These are phyloP conservation scores for Chamaea fasciata DNA, from an alignment of 2,113 vertebrate genomes.

Conservation along the genomic window DNA sequence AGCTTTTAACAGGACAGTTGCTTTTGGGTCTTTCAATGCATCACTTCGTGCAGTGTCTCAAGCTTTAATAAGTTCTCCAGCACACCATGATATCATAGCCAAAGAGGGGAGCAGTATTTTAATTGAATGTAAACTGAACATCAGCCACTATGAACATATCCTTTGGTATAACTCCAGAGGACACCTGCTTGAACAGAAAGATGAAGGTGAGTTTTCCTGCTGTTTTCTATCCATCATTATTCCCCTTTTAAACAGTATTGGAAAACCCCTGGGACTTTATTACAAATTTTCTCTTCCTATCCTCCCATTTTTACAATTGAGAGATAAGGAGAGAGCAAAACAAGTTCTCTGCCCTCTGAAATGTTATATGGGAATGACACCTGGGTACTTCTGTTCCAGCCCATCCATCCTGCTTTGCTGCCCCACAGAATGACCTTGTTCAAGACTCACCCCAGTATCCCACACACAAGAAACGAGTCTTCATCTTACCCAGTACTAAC, in stretches of 20 bases:
- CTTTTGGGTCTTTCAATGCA: constrained; percentile 36
- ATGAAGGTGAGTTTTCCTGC: constrained; percentile 68
- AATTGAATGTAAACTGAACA: constrained; percentile 84
- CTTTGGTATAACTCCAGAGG: constrained; percentile 89
- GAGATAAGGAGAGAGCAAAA: not conserved
- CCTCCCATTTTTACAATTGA: not conserved
- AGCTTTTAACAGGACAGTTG: constrained; percentile 29
- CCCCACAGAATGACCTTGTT: not conserved
- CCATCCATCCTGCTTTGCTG: not conserved
- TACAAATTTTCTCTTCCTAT: not conserved
- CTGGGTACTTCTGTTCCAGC: not conserved
- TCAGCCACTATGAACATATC: constrained; percentile 61
- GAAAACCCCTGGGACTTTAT: not conserved
- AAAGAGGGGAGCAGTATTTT: constrained; percentile 84
- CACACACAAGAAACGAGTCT: not conserved
- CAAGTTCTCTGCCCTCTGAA: not conserved
- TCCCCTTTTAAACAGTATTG: not conserved
- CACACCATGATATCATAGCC: constrained; percentile 73
- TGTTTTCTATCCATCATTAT: not conserved
- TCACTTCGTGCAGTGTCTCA: constrained; percentile 46
- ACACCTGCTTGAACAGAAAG: constrained; percentile 59
- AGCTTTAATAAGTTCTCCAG: constrained; percentile 33
- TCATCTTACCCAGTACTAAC: not conserved
- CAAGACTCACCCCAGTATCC: not conserved
- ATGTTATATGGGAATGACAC: not conserved